Conservation (phyloP, 92 coral and sea anemone species). For the Zoanthus sansibaricus region DNA sequence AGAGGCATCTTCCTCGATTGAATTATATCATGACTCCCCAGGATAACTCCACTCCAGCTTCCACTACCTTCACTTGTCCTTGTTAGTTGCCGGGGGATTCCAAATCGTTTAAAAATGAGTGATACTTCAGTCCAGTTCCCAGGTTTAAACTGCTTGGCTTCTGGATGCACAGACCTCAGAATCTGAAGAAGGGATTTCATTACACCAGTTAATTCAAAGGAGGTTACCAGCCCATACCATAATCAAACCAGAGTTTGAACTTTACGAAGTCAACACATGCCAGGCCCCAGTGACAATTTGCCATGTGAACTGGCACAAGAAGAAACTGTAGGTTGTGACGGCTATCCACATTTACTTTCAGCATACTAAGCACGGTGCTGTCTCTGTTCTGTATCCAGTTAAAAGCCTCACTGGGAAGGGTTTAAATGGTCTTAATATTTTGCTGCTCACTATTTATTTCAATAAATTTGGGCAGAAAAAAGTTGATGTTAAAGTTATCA, state of each 20-base stretch:
- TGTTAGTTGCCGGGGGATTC: too few species aligned
- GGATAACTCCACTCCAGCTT: too few species aligned
- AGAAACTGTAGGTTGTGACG: neutral
- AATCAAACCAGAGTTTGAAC: constrained; percentile 14
- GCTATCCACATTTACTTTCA: neutral
- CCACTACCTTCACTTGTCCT: too few species aligned
- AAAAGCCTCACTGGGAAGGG: constrained; percentile 24
- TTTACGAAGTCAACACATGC: constrained; percentile 9
- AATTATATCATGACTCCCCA: too few species aligned
- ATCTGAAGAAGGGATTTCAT: neutral
- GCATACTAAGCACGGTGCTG: neutral
- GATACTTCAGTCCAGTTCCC: neutral
- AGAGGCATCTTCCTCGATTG: too few species aligned
- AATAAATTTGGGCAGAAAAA: constrained; percentile 16
- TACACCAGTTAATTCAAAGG: neutral
- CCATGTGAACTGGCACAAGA: constrained; percentile 22
- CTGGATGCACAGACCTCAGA: neutral
- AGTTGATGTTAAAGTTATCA: constrained; percentile 8
- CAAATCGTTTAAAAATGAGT: neutral
- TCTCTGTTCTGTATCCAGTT: constrained; percentile 1
- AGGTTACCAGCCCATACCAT: constrained; percentile 6
- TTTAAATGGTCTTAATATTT: neutral
- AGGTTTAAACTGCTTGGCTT: neutral
- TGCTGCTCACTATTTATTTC: constrained; percentile 10
- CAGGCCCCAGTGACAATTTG: constrained; percentile 23